phyloP scores from a whole-genome alignment of 2,888 invertebrate species.

The Slavum lentiscoides region DNA sequence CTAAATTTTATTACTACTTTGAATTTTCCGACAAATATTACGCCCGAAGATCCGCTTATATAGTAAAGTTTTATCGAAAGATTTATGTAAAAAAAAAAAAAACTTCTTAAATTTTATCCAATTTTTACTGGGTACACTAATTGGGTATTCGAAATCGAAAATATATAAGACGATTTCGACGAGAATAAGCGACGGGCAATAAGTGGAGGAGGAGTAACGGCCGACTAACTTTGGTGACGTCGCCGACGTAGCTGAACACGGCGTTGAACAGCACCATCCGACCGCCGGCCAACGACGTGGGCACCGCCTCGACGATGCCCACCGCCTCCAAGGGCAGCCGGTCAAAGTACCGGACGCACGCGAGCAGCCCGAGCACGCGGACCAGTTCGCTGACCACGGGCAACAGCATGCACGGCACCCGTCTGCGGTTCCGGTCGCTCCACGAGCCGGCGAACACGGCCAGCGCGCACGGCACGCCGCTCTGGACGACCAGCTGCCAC shows the following conservation, averaged over 20 bases:
- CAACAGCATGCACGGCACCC: conserved; percentile 82
- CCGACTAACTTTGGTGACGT: conserved; percentile 71
- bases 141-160: too few relatives aligned
- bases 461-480: conserved; percentile 77
- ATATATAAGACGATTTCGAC: too few relatives aligned
- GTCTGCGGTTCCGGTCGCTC: conserved; percentile 66
- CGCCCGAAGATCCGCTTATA: too few relatives aligned
- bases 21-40: too few relatives aligned
- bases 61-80: too few relatives aligned
- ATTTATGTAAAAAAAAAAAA: too few relatives aligned
- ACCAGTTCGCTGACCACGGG: conserved; percentile 80
- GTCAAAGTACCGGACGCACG: conserved; percentile 79
- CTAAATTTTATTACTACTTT: too few relatives aligned
- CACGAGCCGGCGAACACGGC: conserved; percentile 79
- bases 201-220: not conserved
- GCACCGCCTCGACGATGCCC: conserved; percentile 77
- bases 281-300: conserved; percentile 79
- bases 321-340: conserved; percentile 77
- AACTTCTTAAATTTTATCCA: too few relatives aligned
- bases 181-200: too few relatives aligned
- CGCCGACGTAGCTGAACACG: conserved; percentile 85
- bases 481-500: conserved; percentile 84
- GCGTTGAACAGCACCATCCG: conserved; percentile 92
- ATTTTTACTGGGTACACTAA: too few relatives aligned
- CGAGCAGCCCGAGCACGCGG: conserved; percentile 74